phyloP scores from a whole-genome alignment of 2,797 vertebrate genomes.

The Rhyacichthys aspro region DNA sequence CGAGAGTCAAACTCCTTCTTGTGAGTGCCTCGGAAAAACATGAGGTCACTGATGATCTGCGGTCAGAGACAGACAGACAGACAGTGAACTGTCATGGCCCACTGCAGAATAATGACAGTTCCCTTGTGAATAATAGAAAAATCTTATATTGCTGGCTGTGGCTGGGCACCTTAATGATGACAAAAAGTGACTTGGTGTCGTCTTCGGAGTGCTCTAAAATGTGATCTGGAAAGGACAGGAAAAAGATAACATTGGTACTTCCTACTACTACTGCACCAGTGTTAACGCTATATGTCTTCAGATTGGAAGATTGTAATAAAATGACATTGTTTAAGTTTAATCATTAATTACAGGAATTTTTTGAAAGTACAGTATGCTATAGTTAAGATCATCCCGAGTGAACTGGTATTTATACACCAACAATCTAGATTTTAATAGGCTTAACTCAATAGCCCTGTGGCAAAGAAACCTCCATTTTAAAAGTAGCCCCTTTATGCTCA shows the following conservation, averaged over 20 bases:
- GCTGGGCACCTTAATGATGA: conserved; percentile 93
- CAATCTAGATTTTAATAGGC: too few species aligned
- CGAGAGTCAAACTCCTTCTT: conserved; percentile 96
- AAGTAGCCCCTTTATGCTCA: too few species aligned
- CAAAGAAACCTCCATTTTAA: too few species aligned
- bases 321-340: too few species aligned
- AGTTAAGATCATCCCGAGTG: too few species aligned
- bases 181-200: conserved; percentile 95
- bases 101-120: conserved; percentile 17
- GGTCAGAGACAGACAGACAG: conserved; percentile 27
- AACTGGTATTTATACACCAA: too few species aligned
- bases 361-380: too few species aligned
- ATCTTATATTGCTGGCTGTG: not conserved
- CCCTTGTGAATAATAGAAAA: conserved; percentile 28
- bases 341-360: too few species aligned
- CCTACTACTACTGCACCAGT: too few species aligned
- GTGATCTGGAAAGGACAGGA: conserved; percentile 80
- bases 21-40: conserved; percentile 95
- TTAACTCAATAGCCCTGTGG: too few species aligned
- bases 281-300: too few species aligned
- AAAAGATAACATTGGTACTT: conserved; percentile 6
- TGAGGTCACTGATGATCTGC: conserved; percentile 93
- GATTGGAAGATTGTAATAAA: too few species aligned
- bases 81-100: conserved; percentile 39
- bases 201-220: conserved; percentile 95